Base-by-base conservation (phyloP, 2,888 invertebrate species). In the Plusia festucae region DNA sequence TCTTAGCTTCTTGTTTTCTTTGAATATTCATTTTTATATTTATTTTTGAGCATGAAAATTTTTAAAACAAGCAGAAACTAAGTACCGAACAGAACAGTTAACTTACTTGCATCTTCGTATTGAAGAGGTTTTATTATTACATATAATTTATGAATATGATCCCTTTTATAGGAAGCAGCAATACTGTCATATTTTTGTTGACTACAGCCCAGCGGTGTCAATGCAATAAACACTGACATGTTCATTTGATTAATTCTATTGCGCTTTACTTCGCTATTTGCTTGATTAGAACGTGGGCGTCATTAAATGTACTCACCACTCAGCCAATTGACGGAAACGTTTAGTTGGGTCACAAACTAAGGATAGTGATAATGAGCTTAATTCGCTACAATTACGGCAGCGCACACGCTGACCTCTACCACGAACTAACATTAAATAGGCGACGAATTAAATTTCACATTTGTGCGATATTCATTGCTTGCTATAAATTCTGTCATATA, bases 331-430 rank as follows among this genome's bases (percentile, higher is more conserved):
- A 66, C 66, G 68, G 68, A 75, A 85, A 59, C 74, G 80, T 76
- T 84, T 80, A 80, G 88, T 79, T 82, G 81, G 78, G 78, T 65
- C 73, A 81, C 90, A 85, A 75, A 85, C 70, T 85, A 49, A 49
- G 46, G 46, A 49, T 49, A 18, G 46, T 49, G 46, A 49, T 49
- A 87, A 90, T 91, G 82, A 82, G 85, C 71, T 83, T 86, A 89
- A 90, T 90, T 88, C 74, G 60, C 74, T 71, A 72, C 87, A 89
- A 89, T 91, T 88, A 86, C 62, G 52, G 49, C 30, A 44, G 18
- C 51, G 44, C 30, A 40, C 30, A 40, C 40, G 57, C 24, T 63
- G 70, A 68, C 65, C 82, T 78, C 46, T 49, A 68, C 61, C 68
- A 40, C 40, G 7, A 40, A 40, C 40, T 13, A 15, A 40, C 5